Percentiles rank a stretch among this genome's conserved stretches.
phyloP scores from a whole-genome alignment of 53 echinoderm and acorn worm genomes.

The Apostichopus leukothele region DNA sequence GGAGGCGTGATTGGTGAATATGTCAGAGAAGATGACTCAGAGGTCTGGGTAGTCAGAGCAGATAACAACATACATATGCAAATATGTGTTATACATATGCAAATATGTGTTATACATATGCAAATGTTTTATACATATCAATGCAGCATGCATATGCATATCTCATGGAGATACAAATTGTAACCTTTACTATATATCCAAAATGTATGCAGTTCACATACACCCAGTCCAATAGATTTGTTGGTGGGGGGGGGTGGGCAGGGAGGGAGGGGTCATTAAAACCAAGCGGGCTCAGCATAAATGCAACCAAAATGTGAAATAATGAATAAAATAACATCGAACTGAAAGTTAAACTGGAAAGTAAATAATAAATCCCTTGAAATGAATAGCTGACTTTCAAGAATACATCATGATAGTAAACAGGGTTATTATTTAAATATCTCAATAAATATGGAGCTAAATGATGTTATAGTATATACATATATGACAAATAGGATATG shows the following conservation, averaged over 20 bases:
- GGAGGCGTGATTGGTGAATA: conserved; percentile 44
- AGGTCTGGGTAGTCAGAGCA: conserved; percentile 47
- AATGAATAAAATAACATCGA: no score
- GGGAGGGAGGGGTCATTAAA: neutral
- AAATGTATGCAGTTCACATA: neutral
- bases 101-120: conserved; percentile 13
- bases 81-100: conserved; percentile 6
- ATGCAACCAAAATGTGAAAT: neutral
- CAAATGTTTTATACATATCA: conserved; percentile 12
- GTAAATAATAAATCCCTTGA: no score
- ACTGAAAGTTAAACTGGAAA: no score
- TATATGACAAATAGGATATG: no score
- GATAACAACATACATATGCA: conserved; percentile 28
- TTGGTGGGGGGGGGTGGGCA: neutral
- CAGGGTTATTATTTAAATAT: no score
- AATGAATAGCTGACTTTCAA: no score
- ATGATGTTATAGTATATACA: no score
- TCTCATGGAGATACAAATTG: neutral
- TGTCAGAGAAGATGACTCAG: conserved; percentile 44
- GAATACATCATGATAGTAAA: no score
- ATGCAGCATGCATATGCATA: conserved; percentile 42
- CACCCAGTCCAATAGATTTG: neutral
- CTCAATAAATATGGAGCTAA: no score
- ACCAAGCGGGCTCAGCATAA: neutral
- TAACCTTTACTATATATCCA: neutral